Evolutionary conservation across 2,113 vertebrate species (phyloP).

Genomic region (Mixornis gularis): DNA sequence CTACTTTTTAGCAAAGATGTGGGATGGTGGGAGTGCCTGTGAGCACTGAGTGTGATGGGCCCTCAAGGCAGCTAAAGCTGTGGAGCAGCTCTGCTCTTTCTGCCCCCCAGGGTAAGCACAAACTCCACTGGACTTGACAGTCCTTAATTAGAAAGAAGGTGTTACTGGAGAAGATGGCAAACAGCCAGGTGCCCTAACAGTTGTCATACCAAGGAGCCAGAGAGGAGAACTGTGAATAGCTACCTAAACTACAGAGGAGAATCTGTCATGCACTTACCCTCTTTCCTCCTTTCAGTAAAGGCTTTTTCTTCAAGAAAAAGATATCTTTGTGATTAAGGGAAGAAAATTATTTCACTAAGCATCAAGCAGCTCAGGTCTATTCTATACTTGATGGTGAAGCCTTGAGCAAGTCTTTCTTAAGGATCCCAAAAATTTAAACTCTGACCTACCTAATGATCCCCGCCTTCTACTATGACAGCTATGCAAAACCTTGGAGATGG

Average conservation of each 20-base stretch:
- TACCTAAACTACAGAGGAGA: not conserved
- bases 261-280: not conserved
- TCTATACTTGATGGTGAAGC: not conserved
- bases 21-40: not conserved
- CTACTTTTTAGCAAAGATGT: not conserved
- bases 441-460: not conserved
- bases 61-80: not conserved
- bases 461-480: not conserved
- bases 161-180: not conserved
- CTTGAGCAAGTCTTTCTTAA: not conserved
- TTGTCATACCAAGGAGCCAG: not conserved
- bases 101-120: not conserved
- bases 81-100: not conserved
- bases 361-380: not conserved
- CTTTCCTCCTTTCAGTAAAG: not conserved
- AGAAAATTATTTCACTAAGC: not conserved
- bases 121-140: not conserved
- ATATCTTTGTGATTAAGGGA: not conserved
- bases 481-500: not conserved
- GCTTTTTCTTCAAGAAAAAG: not conserved
- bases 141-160: not conserved
- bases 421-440: not conserved
- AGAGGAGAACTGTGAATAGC: not conserved
- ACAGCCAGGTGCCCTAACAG: not conserved
- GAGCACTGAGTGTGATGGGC: accelerated